These are phyloP conservation scores for Thyatira batis DNA, from an alignment of 2,888 invertebrate species.

Conservation along the genomic window DNA sequence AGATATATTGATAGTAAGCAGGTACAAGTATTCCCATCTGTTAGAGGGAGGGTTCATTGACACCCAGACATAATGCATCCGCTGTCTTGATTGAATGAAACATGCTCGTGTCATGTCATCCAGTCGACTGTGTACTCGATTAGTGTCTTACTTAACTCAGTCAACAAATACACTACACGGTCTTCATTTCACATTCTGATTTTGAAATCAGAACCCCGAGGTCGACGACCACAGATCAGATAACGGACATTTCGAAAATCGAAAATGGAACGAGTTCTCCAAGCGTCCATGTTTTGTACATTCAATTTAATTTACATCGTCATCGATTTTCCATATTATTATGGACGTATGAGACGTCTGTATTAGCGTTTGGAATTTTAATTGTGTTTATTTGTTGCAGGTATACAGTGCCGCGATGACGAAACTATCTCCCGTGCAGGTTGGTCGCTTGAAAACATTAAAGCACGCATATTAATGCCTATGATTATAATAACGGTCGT, in stretches of 20 bases:
- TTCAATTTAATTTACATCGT: conserved; percentile 35
- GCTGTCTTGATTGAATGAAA: conserved; percentile 69
- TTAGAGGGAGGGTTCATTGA: conserved; percentile 47
- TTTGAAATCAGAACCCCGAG: conserved; percentile 38
- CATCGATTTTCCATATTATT: conserved; percentile 44
- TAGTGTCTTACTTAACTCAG: conserved; percentile 5
- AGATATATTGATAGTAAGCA: conserved; percentile 47
- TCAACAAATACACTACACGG: conserved; percentile 5
- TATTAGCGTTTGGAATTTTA: conserved; percentile 33
- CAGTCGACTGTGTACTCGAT: conserved; percentile 18
- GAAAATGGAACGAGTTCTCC: conserved; percentile 48
- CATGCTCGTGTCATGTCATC: conserved; percentile 38
- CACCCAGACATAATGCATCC: conserved; percentile 46
- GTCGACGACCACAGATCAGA: conserved; percentile 45
- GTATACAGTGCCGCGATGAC: conserved; percentile 44
- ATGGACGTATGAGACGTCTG: conserved; percentile 15
- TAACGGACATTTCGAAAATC: conserved; percentile 46
- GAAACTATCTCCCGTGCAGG: conserved; percentile 49
- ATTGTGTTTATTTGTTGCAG: conserved; percentile 51
- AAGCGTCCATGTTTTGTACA: conserved; percentile 31
- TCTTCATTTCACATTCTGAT: conserved; percentile 36
- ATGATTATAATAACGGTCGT: conserved; percentile 33
- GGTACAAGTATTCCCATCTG: conserved; percentile 35
- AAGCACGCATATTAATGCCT: conserved; percentile 36
- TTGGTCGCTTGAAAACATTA: conserved; percentile 51